Conservation (phyloP, 1,140 invertebrate genomes). For the Anthonomus grandis region DNA sequence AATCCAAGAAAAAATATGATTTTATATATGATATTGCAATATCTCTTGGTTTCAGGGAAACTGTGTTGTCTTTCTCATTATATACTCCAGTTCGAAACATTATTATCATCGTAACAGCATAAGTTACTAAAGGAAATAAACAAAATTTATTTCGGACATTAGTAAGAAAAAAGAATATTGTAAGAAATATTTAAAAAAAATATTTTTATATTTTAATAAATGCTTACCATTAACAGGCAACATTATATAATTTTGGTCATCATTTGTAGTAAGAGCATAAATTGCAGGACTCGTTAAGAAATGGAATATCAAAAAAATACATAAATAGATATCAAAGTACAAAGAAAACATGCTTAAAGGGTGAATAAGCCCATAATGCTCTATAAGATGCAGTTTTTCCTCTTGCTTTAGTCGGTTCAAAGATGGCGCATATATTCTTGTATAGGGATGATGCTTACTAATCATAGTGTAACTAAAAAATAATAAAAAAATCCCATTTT, state of each 20-base stretch:
- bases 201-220: neutral
- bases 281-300: too few relatives aligned
- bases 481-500: too few relatives aligned
- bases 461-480: constrained; percentile 5
- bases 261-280: neutral
- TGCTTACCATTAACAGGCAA: constrained; percentile 6
- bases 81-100: neutral
- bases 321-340: constrained; percentile 2
- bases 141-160: too few relatives aligned
- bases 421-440: constrained; percentile 1
- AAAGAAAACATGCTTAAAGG: constrained; percentile 6
- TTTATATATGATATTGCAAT: neutral
- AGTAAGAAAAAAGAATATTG: neutral
- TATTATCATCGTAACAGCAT: neutral
- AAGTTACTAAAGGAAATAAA: too few relatives aligned
- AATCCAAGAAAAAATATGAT: constrained; percentile 1
- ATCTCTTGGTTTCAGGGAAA: neutral
- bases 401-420: constrained; percentile 2
- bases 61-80: neutral
- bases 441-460: neutral
- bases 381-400: constrained; percentile 5
- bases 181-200: neutral
- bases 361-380: constrained; percentile 12
- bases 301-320: neutral
- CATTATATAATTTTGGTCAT: neutral